Conservation (phyloP, 30 jellyfish, hydroid and myxozoan species). For the Chironex yamaguchii region DNA sequence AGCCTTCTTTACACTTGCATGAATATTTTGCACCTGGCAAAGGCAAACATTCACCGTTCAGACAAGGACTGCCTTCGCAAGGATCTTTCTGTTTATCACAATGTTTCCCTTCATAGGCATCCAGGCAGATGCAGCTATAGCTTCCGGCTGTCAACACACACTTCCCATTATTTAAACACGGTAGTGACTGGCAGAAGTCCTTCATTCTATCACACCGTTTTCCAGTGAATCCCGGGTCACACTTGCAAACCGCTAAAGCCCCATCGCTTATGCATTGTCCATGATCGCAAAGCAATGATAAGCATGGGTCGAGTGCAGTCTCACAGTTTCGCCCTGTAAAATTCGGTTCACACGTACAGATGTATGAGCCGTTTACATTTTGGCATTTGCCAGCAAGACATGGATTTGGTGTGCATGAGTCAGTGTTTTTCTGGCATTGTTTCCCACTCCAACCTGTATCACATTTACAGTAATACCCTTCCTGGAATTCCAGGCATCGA, state of each 20-base stretch:
- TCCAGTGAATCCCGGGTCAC: conserved; percentile 64
- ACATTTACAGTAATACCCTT: conserved; percentile 46
- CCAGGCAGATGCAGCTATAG: conserved; percentile 56
- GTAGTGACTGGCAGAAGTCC: conserved; percentile 48
- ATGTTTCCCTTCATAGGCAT: conserved; percentile 38
- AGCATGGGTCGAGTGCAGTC: conserved; percentile 43
- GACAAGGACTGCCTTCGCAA: conserved; percentile 52
- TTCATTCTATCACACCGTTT: conserved; percentile 39
- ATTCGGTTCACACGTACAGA: conserved; percentile 65
- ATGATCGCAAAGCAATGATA: conserved; percentile 70
- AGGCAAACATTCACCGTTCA: conserved; percentile 36
- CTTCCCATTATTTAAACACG: conserved; percentile 53
- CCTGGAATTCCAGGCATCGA: conserved; percentile 29
- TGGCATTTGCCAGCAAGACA: conserved; percentile 73
- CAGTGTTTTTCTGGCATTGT: conserved; percentile 44
- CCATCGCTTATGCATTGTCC: conserved; percentile 61
- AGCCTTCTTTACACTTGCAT: conserved; percentile 63
- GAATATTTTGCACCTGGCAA: conserved; percentile 22
- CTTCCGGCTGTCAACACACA: conserved; percentile 51
- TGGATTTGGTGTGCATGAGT: conserved; percentile 64
- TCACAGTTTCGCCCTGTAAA: conserved; percentile 69
- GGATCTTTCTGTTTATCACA: conserved; percentile 24
- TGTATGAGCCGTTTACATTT: conserved; percentile 4
- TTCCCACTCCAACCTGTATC: conserved; percentile 50
- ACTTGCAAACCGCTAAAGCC: conserved; percentile 32